Evolutionary conservation across 2,888 invertebrate species (phyloP).

Genomic region (Synanthedon tipuliformis): DNA sequence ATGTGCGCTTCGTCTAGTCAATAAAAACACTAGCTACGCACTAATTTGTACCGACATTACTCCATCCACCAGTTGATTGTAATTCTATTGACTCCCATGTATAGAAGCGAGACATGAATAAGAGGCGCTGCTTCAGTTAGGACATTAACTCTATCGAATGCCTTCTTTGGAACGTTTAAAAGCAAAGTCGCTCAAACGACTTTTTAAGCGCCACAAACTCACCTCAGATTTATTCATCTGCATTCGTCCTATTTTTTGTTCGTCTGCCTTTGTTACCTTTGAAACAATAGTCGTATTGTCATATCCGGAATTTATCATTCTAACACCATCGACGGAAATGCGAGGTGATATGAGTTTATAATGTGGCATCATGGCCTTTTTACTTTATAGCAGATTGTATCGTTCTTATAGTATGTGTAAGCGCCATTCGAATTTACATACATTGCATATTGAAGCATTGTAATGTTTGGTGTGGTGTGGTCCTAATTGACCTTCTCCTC

Average conservation of each 20-base stretch:
- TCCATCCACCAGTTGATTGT: neutral
- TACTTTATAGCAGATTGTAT: conserved; percentile 1
- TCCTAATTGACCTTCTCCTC: conserved; percentile 17
- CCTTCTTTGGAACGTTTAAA: neutral
- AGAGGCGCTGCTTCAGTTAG: neutral
- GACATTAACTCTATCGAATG: neutral
- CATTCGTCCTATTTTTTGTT: conserved; percentile 45
- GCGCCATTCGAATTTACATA: conserved; percentile 2
- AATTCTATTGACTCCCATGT: neutral
- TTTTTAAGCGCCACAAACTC: conserved; percentile 22
- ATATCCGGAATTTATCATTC: conserved; percentile 67
- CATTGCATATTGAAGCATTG: conserved; percentile 20
- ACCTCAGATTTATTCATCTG: conserved; percentile 61
- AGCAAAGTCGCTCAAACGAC: conserved; percentile 3
- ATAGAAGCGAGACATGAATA: neutral
- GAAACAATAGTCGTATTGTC: conserved; percentile 61
- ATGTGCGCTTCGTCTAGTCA: too few relatives aligned
- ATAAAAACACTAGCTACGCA: neutral
- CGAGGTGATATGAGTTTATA: conserved; percentile 61
- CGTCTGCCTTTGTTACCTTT: conserved; percentile 54
- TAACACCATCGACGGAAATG: conserved; percentile 65
- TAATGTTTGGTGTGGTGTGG: conserved; percentile 13
- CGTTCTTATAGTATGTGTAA: conserved; percentile 7
- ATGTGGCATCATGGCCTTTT: conserved; percentile 48
- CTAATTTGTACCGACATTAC: neutral